Evolutionary conservation across 2,888 invertebrate genomes (phyloP).

Genomic region (Pyrochroa serraticornis): DNA sequence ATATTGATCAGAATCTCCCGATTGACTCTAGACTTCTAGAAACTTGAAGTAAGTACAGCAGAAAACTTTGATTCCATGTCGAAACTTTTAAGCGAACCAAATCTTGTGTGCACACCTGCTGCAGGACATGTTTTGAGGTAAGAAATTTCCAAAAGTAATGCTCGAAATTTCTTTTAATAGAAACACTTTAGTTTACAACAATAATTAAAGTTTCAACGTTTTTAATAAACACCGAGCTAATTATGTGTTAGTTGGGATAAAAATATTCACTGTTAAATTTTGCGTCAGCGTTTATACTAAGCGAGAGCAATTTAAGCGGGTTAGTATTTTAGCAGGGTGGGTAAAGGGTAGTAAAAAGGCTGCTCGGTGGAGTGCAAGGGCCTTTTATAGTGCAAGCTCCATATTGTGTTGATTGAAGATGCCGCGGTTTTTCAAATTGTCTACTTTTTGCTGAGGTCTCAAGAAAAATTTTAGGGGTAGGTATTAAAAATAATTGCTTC

Average conservation of each 20-base stretch:
- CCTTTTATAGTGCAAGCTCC: constrained; percentile 35
- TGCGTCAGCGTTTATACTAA: constrained; percentile 18
- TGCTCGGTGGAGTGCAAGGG: constrained; percentile 31
- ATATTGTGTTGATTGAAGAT: constrained; percentile 36
- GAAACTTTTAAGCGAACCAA: background rate
- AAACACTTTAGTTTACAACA: constrained; percentile 13
- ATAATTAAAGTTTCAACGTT: constrained; percentile 9
- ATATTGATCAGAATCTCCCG: too few species aligned
- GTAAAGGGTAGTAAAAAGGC: constrained; percentile 33
- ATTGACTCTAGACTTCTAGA: too few species aligned
- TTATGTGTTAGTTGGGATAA: constrained; percentile 18
- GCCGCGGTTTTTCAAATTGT: constrained; percentile 32
- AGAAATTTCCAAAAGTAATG: too few species aligned
- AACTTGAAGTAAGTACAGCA: too few species aligned
- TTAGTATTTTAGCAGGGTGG: constrained; percentile 25
- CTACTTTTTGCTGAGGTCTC: constrained; percentile 25
- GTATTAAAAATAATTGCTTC: too few species aligned
- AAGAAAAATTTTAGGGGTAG: constrained; percentile 15
- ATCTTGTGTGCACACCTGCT: constrained; percentile 17
- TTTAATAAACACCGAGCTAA: constrained; percentile 22
- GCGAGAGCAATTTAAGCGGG: constrained; percentile 22
- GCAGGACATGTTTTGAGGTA: background rate
- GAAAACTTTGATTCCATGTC: background rate
- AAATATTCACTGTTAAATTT: constrained; percentile 20
- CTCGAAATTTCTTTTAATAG: background rate